phyloP scores from a whole-genome alignment of 2,113 vertebrate genomes.

The Varanus komodoensis region DNA sequence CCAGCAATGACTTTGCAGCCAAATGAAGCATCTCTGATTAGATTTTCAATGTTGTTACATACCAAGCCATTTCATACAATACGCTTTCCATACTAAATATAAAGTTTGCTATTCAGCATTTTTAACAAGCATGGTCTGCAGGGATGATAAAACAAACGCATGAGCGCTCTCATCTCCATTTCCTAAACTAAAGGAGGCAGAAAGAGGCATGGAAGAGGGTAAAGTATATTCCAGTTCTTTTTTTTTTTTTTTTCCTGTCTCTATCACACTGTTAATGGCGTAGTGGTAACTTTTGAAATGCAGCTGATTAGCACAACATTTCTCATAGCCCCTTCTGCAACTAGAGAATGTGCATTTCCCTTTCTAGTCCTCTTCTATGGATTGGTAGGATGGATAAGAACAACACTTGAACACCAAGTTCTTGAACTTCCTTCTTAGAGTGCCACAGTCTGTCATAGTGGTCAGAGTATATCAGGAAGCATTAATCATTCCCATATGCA shows the following conservation, averaged over 20 bases:
- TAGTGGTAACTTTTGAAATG: background rate
- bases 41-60: slow-evolving; percentile 65
- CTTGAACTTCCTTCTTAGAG: too few relatives aligned
- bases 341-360: too few relatives aligned
- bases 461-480: too few relatives aligned
- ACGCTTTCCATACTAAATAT: background rate
- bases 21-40: slow-evolving; percentile 68
- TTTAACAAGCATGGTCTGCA: slow-evolving; percentile 15
- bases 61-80: slow-evolving; percentile 46
- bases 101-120: background rate
- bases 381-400: too few relatives aligned
- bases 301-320: too few relatives aligned
- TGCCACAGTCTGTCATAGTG: too few relatives aligned
- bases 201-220: background rate
- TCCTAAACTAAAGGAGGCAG: background rate
- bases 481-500: too few relatives aligned
- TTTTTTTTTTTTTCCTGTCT: background rate
- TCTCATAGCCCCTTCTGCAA: too few relatives aligned
- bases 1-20: slow-evolving; percentile 54
- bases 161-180: background rate
- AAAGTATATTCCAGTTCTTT: background rate
- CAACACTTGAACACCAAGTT: too few relatives aligned
- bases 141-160: background rate
- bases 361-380: too few relatives aligned
- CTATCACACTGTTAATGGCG: background rate